Percentiles rank a stretch among this genome's conserved stretches.
phyloP scores from a whole-genome alignment of 2,888 invertebrate genomes.

The Rhingia rostrata region DNA sequence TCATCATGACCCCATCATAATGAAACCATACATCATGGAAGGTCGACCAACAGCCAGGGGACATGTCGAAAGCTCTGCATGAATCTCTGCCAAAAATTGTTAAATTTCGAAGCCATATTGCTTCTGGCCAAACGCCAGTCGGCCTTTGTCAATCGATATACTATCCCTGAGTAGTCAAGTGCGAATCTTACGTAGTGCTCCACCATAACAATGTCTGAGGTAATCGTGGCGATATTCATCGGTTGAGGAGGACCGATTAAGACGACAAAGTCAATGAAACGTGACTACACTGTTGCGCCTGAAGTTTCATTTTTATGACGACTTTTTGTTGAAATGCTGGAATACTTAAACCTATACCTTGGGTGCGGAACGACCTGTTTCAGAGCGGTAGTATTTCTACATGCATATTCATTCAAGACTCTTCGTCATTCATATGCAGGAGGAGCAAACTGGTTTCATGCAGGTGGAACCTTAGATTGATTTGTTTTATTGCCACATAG shows the following conservation, averaged over 20 bases:
- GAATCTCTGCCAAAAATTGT: constrained; percentile 53
- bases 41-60: constrained; percentile 15
- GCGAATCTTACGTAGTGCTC: constrained; percentile 12
- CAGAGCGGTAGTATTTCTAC: not conserved
- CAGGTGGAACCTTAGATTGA: too few species aligned
- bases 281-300: constrained; percentile 19
- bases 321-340: not conserved
- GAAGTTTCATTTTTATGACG: not conserved
- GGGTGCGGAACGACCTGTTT: constrained; percentile 2
- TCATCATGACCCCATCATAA: too few species aligned
- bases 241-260: constrained; percentile 20
- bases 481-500: not conserved
- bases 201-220: not conserved
- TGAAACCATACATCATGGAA: constrained; percentile 5
- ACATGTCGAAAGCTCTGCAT: not conserved
- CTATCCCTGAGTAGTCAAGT: constrained; percentile 13
- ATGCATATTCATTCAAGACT: constrained; percentile 23
- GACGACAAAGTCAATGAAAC: not conserved
- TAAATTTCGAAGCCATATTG: constrained; percentile 36
- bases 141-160: constrained; percentile 43
- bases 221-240: constrained; percentile 8
- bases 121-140: constrained; percentile 56
- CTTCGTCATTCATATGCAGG: not conserved
- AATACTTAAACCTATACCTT: not conserved
- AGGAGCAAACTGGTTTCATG: not conserved